Base-by-base conservation (phyloP, 2,888 invertebrate genomes). In the Exephanes ischioxanthus region DNA sequence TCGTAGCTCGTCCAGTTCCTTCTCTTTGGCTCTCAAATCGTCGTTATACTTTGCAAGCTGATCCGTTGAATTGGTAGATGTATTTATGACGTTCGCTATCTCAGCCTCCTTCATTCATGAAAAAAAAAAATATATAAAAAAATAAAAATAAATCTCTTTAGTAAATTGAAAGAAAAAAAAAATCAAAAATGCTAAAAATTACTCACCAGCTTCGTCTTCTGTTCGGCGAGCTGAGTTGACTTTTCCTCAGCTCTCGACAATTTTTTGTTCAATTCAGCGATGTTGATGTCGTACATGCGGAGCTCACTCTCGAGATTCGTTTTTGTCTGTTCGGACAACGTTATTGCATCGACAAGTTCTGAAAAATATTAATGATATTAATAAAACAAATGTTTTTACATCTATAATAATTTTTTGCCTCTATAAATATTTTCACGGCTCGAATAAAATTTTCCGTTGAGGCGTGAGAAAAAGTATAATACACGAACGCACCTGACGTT, bases 31-130 rank as follows among this genome's bases (percentile, higher is more conserved):
- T 45, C 92, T 88, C 45, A 94, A 88, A 41, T 94, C 94, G 70
- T 93, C 92, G 58, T 93, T 94, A 75, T 94, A 92, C 73, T 93
- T 94, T 16, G 89, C 88, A n/a, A 95, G 88, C 79, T 94, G 94
- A 33, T 93, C 92, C 0, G 94, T 94, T 0, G 96, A 96, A 91
- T 96, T 95, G 3, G 95, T 95, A 0, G 96, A 95, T 86, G 95
- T 95, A 66, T 95, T 95, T 72, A 95, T 95, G n/a, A 96, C 92
- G 90, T 95, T 95, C 75, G 95, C 93, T 85, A 97, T 95, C 91
- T 96, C 96, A 5, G 94, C 91, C 93, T 96, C 96, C 90, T 93
- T 72, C 14, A 19, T 33, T 16, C 2, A n/a, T 61, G 3, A 19
- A 0, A 55, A 55, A 41, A 53, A 55, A 71, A 6, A 26, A 26